Conservation (phyloP, 35 echinoderm and acorn worm species). For the Heliocidaris erythrogramma region DNA sequence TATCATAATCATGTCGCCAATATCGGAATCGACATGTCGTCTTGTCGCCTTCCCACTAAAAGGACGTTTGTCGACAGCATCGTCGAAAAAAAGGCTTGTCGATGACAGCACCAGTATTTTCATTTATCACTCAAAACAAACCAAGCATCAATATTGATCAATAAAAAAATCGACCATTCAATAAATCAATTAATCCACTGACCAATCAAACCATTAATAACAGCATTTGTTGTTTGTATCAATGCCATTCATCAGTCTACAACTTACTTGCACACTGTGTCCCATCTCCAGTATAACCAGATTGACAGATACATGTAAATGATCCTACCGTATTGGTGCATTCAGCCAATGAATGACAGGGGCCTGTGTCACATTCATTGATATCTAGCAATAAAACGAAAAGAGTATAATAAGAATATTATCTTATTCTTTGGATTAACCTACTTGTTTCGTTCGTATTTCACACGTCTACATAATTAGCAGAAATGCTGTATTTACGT, state of each 20-base stretch:
- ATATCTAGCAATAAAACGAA: slow-evolving; percentile 54
- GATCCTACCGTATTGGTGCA: slow-evolving; percentile 50
- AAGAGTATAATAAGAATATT: neutral
- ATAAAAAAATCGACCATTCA: neutral
- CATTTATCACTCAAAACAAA: neutral
- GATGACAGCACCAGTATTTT: too few species aligned
- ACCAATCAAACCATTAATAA: neutral
- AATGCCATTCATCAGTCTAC: neutral
- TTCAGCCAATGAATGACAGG: slow-evolving; percentile 38
- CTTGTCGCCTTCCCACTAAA: too few species aligned
- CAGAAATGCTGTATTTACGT: too few species aligned
- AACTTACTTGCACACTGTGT: slow-evolving; percentile 59
- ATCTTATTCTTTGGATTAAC: neutral
- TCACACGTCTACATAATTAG: too few species aligned
- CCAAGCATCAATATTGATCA: neutral
- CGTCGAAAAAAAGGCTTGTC: too few species aligned
- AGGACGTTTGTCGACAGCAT: too few species aligned
- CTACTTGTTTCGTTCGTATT: too few species aligned
- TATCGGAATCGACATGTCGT: too few species aligned
- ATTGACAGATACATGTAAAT: slow-evolving; percentile 47
- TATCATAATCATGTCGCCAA: too few species aligned
- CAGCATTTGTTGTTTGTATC: neutral
- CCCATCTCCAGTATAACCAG: slow-evolving; percentile 60
- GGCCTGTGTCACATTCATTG: slow-evolving; percentile 36
- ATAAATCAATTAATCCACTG: neutral